Evolutionary conservation across 2,888 invertebrate genomes (phyloP).

Genomic region (Lydus trimaculatus): DNA sequence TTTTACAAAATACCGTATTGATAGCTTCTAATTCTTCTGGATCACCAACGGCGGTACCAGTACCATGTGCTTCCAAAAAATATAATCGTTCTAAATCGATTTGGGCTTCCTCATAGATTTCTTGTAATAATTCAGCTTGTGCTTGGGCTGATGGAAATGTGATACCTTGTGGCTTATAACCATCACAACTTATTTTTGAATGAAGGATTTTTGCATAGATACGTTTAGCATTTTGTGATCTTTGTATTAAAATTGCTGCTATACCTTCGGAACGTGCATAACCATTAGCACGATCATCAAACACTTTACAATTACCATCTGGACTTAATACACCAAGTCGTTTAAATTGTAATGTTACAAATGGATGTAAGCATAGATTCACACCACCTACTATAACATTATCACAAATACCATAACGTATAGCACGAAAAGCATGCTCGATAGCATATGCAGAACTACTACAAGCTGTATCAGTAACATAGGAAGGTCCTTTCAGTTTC

Average conservation of each 20-base stretch:
- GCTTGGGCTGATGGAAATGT: conserved; percentile 60
- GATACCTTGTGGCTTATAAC: conserved; percentile 57
- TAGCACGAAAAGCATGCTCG: conserved; percentile 79
- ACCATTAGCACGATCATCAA: conserved; percentile 83
- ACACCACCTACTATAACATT: conserved; percentile 89
- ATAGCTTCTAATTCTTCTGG: conserved; percentile 90
- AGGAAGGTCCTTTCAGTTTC: conserved; percentile 90
- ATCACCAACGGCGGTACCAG: conserved; percentile 85
- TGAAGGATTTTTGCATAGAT: conserved; percentile 57
- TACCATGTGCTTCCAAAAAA: conserved; percentile 89
- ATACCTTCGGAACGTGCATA: conserved; percentile 82
- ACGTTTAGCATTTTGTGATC: conserved; percentile 60
- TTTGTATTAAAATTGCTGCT: conserved; percentile 74
- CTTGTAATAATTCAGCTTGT: conserved; percentile 68
- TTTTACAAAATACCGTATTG: conserved; percentile 78
- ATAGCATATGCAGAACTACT: conserved; percentile 91
- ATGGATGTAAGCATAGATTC: conserved; percentile 86
- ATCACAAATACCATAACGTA: conserved; percentile 84
- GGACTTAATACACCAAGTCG: conserved; percentile 73
- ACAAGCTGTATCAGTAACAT: conserved; percentile 90
- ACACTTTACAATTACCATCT: conserved; percentile 87
- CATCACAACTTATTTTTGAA: conserved; percentile 56
- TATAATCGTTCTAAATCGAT: conserved; percentile 74
- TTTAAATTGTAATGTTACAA: conserved; percentile 83
- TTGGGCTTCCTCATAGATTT: conserved; percentile 74